These are phyloP conservation scores for Lepus americanus DNA, from an alignment of 2,113 vertebrate species.

Conservation along the genomic window DNA sequence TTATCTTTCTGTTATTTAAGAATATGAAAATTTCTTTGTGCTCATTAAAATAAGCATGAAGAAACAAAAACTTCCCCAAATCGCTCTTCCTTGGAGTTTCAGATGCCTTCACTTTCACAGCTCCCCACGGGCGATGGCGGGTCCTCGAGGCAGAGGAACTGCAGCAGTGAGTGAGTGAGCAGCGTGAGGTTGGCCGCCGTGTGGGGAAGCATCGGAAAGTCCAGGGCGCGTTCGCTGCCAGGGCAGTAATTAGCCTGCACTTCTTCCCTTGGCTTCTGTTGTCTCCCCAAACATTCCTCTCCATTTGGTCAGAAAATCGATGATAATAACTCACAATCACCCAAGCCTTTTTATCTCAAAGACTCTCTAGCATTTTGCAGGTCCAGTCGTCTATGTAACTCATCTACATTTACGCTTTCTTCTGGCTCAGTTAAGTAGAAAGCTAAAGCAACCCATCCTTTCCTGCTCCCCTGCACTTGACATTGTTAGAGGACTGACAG, in stretches of 20 bases:
- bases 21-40: neutral
- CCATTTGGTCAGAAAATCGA: slow-evolving; percentile 77
- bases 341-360: slow-evolving; percentile 68
- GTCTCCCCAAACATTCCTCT: slow-evolving; percentile 60
- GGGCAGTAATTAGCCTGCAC: rapidly evolving
- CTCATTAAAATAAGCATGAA: neutral
- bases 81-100: neutral
- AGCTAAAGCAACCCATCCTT: slow-evolving; percentile 68
- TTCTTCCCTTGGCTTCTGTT: neutral
- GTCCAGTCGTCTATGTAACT: slow-evolving; percentile 67
- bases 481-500: slow-evolving; percentile 77
- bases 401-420: slow-evolving; percentile 58
- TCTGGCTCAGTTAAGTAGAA: slow-evolving; percentile 71
- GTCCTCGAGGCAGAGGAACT: neutral
- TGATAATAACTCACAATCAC: slow-evolving; percentile 81
- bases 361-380: slow-evolving; percentile 57
- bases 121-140: neutral
- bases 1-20: neutral
- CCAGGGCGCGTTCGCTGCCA: neutral
- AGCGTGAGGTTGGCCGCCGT: neutral
- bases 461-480: neutral
- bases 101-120: neutral
- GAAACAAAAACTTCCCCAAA: neutral
- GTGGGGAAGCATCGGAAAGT: neutral
- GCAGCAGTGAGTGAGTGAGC: neutral